Conservation (phyloP, 2,888 invertebrate genomes). For the Scaeva pyrastri region DNA sequence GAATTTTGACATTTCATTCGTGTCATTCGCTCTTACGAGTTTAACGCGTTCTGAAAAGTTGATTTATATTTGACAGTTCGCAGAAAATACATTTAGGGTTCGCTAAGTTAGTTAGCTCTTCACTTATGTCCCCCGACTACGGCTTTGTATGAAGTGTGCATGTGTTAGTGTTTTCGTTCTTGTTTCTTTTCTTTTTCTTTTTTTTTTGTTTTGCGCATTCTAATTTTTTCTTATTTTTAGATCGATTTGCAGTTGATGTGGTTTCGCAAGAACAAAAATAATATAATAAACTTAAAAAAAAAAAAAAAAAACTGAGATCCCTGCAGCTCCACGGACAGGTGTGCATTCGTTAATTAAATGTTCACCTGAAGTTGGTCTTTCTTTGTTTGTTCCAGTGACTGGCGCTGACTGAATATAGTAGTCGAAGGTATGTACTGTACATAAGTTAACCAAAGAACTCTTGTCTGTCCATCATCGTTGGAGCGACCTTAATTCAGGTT, state of each 20-base stretch:
- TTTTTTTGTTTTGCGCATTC: conserved; percentile 7
- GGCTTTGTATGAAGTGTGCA: conserved; percentile 44
- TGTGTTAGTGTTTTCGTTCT: neutral
- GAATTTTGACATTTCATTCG: too few relatives aligned
- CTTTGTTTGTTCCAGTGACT: conserved; percentile 55
- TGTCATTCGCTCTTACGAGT: too few relatives aligned
- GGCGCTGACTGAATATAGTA: conserved; percentile 35
- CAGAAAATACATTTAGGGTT: too few relatives aligned
- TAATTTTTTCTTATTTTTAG: neutral
- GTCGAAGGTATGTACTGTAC: neutral
- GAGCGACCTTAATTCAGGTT: conserved; percentile 48
- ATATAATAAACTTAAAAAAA: conserved; percentile 16
- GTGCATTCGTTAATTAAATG: conserved; percentile 73
- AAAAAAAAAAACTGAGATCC: conserved; percentile 50
- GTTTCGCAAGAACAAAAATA: neutral
- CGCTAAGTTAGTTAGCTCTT: too few relatives aligned
- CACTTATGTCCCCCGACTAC: neutral
- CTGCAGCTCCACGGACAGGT: conserved; percentile 68
- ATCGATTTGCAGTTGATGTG: neutral
- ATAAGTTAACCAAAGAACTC: neutral
- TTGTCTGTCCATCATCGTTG: conserved; percentile 51
- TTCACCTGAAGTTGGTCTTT: conserved; percentile 48
- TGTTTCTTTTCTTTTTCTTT: too few relatives aligned
- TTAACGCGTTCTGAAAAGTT: too few relatives aligned
- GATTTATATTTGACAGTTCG: too few relatives aligned